phyloP scores from a whole-genome alignment of 2,113 vertebrate species.

The Nerophis lumbriciformis region DNA sequence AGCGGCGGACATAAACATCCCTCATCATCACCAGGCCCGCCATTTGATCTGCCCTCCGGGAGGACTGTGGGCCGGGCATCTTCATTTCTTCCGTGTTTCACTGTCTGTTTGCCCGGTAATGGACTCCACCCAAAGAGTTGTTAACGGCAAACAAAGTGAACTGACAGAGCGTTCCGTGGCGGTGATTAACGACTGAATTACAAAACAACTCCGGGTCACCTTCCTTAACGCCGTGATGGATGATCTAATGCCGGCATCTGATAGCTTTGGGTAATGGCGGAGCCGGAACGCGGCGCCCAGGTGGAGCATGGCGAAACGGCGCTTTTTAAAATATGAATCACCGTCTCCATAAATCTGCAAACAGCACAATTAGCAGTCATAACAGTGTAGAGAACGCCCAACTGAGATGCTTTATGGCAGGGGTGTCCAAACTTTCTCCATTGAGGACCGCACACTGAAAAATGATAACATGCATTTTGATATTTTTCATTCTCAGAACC shows the following conservation, averaged over 20 bases:
- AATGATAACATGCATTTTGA: no score
- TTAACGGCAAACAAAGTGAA: slow-evolving; percentile 52
- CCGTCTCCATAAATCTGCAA: slow-evolving; percentile 10
- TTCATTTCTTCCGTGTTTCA: slow-evolving; percentile 50
- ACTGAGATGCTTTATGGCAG: slow-evolving; percentile 9
- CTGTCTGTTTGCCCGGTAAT: slow-evolving; percentile 66
- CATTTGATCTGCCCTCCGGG: slow-evolving; percentile 67
- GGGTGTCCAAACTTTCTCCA: not conserved
- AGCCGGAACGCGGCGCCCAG: slow-evolving; percentile 15
- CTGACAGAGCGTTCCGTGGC: slow-evolving; percentile 38
- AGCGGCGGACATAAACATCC: slow-evolving; percentile 63
- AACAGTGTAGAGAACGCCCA: slow-evolving; percentile 2
- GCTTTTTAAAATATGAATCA: not conserved
- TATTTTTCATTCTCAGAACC: not conserved
- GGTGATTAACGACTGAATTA: slow-evolving; percentile 67
- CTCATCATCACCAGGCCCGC: slow-evolving; percentile 61
- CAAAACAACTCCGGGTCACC: slow-evolving; percentile 62
- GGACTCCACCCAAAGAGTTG: slow-evolving; percentile 63
- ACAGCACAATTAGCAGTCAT: slow-evolving; percentile 32
- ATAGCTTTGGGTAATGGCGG: slow-evolving; percentile 33
- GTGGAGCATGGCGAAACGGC: not conserved
- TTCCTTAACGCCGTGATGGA: slow-evolving; percentile 62
- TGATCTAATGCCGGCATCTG: slow-evolving; percentile 30
- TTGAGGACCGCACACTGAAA: no score
- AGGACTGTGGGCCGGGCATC: slow-evolving; percentile 50